phyloP scores from a whole-genome alignment of 2,888 invertebrate genomes.

The Drosophila putrida region DNA sequence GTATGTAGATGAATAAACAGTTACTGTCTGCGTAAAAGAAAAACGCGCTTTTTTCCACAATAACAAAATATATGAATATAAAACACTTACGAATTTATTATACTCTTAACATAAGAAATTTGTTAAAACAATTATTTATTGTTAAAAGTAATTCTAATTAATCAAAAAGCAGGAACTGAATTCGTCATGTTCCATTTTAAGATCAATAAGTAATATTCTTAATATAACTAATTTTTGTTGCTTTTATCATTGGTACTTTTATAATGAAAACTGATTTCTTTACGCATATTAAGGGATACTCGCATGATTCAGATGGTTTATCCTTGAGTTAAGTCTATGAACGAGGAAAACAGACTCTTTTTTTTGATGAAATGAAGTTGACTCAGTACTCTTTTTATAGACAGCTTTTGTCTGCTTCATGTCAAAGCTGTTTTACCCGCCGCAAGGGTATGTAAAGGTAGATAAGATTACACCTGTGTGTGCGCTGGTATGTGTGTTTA shows the following conservation, averaged over 20 bases:
- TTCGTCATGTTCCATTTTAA: background rate
- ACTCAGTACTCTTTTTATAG: conserved; percentile 4
- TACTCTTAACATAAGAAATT: background rate
- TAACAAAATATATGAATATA: conserved; percentile 25
- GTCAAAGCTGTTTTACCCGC: conserved; percentile 28
- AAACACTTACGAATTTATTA: background rate
- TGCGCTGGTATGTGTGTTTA: conserved; percentile 16
- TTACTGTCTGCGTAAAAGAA: conserved; percentile 28
- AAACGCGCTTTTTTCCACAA: conserved; percentile 49
- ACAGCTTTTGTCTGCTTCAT: conserved; percentile 27
- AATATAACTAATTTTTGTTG: too few species aligned
- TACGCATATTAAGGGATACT: too few species aligned
- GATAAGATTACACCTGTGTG: conserved; percentile 68
- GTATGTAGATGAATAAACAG: conserved; percentile 48
- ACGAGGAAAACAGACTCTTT: conserved; percentile 8
- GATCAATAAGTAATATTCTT: too few species aligned
- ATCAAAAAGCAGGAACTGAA: background rate
- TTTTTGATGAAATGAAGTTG: conserved; percentile 5
- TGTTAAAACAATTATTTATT: too few species aligned
- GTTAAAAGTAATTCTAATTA: too few species aligned
- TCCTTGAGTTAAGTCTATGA: conserved; percentile 16
- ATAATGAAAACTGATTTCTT: too few species aligned
- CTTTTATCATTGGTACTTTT: too few species aligned
- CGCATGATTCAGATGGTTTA: conserved; percentile 1
- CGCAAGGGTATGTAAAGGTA: conserved; percentile 50